A percentile compares a stretch with the other conserved stretches of the same genome.
phyloP scores from a whole-genome alignment of 1,140 invertebrate genomes.

The Drosophila tsacasi region DNA sequence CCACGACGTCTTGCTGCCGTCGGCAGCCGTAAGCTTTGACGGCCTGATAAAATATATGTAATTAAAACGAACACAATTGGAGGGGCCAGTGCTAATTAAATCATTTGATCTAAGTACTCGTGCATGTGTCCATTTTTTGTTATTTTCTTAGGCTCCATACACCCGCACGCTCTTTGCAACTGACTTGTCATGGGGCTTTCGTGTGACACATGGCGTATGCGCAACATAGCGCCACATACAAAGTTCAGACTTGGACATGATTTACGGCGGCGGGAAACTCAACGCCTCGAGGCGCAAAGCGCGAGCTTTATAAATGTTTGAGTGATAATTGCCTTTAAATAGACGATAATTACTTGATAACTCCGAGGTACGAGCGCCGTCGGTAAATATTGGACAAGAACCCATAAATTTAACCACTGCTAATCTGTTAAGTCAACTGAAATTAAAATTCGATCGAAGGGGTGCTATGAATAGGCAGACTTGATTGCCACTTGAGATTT shows the following conservation, averaged over 20 bases:
- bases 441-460: conserved; percentile 47
- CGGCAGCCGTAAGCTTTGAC: conserved; percentile 23
- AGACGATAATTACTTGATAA: conserved; percentile 48
- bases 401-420: conserved; percentile 37
- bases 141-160: conserved; percentile 19
- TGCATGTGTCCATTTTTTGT: conserved; percentile 34
- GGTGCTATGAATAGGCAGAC: conserved; percentile 31
- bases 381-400: conserved; percentile 46
- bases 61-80: conserved; percentile 78
- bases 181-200: conserved; percentile 64
- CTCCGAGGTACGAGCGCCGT: conserved; percentile 14
- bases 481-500: conserved; percentile 53
- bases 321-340: conserved; percentile 53
- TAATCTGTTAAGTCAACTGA: conserved; percentile 35
- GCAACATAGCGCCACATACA: conserved; percentile 41
- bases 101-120: conserved; percentile 61
- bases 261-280: conserved; percentile 2
- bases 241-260: conserved; percentile 14
- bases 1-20: conserved; percentile 19
- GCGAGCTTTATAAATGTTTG: conserved; percentile 18
- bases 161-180: conserved; percentile 13
- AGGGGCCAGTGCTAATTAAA: conserved; percentile 79
- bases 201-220: conserved; percentile 61
- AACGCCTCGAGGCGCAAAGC: conserved; percentile 18
- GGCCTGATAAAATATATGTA: conserved; percentile 77